Evolutionary conservation across 2,888 invertebrate genomes (phyloP), one percentile per base, ranked within the genome.

Genomic region (Coleophora deauratella): DNA sequence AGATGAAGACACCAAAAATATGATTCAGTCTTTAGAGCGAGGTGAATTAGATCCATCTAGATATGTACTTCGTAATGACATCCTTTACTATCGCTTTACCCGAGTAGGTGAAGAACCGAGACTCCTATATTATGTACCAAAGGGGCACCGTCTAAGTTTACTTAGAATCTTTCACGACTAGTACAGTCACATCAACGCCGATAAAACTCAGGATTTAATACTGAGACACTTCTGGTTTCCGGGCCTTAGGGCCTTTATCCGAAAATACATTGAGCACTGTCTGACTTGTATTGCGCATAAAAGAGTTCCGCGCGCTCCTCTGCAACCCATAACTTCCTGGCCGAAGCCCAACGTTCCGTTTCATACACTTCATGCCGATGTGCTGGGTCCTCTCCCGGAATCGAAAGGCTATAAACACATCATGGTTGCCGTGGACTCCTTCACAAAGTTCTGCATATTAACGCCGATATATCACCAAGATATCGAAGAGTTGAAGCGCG

Each of bases 21-120:
- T 50, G 0, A n/a, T 46, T 1, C 37, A 51, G 21, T 33, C 39
- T 27, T 14, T 54, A 10, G 10, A 15, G 0, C 35, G 46, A 9
- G 47, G 49, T 9, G 13, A 43, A 21, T 13, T 51, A 9, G 50
- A 52, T 38, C 0, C n/a, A n/a, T 49, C 4, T 1, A 9, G 9
- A 7, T 8, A 2, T 2, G 31, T 31, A 4, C 1, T 10, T 7
- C 9, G 9, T 31, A 31, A 31, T 31, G 9, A 31, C 3, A 8
- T 31, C 9, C 2, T 31, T 2, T 4, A 2, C 11, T 31, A 33
- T 35, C 21, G 28, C 3, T 46, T 44, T 11, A 6, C 1, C 14
- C 38, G 32, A 0, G 32, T 34, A 10, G 48, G 44, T 1, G 47
- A 34, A 11, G 15, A 42, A 14, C 6, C 47, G 1, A 13, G 40